phyloP scores from a whole-genome alignment of 2,888 invertebrate genomes.

The Temnothorax rugatulus region DNA sequence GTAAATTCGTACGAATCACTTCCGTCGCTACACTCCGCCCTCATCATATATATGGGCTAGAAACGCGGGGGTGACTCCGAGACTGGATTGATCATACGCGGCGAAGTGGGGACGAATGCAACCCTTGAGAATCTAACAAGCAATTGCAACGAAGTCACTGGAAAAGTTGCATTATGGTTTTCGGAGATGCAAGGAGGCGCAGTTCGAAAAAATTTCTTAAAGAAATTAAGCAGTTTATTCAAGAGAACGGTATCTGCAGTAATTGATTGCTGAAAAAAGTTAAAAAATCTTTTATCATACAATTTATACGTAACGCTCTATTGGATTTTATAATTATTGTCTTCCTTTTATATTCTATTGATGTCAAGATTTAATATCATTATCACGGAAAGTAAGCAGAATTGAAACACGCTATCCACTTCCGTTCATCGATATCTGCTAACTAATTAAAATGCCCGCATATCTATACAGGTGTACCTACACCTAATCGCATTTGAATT shows the following conservation, averaged over 20 bases:
- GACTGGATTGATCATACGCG: slow-evolving; percentile 63
- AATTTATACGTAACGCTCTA: not conserved
- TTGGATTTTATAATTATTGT: not conserved
- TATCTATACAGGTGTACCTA: slow-evolving; percentile 16
- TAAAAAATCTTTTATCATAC: not conserved
- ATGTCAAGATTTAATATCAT: not conserved
- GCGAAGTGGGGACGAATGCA: slow-evolving; percentile 8
- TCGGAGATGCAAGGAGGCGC: not conserved
- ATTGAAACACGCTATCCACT: not conserved
- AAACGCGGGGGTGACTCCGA: slow-evolving; percentile 22
- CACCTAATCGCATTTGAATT: slow-evolving; percentile 44
- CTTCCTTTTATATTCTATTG: not conserved
- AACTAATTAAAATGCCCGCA: slow-evolving; percentile 25
- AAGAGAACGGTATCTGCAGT: not conserved
- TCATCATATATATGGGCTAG: slow-evolving; percentile 54
- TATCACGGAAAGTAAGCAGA: not conserved
- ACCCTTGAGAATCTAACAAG: slow-evolving; percentile 15
- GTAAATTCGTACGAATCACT: slow-evolving; percentile 75
- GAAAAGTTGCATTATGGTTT: slow-evolving; percentile 1
- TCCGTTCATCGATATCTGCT: not conserved
- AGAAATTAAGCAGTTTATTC: not conserved
- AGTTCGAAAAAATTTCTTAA: not conserved
- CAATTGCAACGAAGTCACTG: not conserved
- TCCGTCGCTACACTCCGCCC: slow-evolving; percentile 57
- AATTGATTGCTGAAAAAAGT: not conserved